Evolutionary conservation across 2,888 invertebrate genomes (phyloP).

Genomic region (Kryphioiulus occultus): DNA sequence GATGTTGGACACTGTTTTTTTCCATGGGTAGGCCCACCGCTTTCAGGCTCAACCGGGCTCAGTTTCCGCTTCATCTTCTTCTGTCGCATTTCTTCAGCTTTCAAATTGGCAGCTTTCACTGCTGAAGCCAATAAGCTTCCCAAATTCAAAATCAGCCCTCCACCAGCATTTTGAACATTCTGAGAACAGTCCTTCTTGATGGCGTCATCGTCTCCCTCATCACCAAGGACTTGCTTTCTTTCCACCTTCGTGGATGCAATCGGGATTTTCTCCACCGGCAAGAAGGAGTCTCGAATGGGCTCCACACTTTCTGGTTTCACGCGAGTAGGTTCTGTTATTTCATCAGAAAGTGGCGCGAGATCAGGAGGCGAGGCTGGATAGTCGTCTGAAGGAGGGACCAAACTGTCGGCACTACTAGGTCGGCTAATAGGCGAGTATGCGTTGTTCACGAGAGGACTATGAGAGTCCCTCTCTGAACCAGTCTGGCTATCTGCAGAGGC

Average conservation of each 20-base stretch:
- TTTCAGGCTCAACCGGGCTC: slow-evolving; percentile 32
- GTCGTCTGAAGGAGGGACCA: slow-evolving; percentile 43
- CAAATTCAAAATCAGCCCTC: slow-evolving; percentile 54
- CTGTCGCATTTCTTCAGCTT: slow-evolving; percentile 52
- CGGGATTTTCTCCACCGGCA: background rate
- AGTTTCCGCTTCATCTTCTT: slow-evolving; percentile 54
- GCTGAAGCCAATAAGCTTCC: slow-evolving; percentile 55
- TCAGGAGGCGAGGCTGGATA: background rate
- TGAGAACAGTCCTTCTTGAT: background rate
- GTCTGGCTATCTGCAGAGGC: slow-evolving; percentile 52
- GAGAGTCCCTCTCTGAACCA: slow-evolving; percentile 49
- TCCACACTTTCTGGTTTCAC: background rate
- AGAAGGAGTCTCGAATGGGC: background rate
- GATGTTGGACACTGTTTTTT: slow-evolving; percentile 29
- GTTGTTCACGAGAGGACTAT: slow-evolving; percentile 57
- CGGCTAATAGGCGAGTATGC: slow-evolving; percentile 64
- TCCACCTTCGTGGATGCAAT: background rate
- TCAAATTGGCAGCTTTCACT: slow-evolving; percentile 52
- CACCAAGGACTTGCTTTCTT: background rate
- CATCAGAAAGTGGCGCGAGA: background rate
- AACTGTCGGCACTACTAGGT: slow-evolving; percentile 62
- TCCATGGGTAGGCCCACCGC: background rate
- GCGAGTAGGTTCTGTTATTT: background rate
- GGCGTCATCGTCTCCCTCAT: background rate
- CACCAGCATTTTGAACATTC: slow-evolving; percentile 45